Conservation (phyloP, 2,888 invertebrate genomes). For the Mystacides longicornis region DNA sequence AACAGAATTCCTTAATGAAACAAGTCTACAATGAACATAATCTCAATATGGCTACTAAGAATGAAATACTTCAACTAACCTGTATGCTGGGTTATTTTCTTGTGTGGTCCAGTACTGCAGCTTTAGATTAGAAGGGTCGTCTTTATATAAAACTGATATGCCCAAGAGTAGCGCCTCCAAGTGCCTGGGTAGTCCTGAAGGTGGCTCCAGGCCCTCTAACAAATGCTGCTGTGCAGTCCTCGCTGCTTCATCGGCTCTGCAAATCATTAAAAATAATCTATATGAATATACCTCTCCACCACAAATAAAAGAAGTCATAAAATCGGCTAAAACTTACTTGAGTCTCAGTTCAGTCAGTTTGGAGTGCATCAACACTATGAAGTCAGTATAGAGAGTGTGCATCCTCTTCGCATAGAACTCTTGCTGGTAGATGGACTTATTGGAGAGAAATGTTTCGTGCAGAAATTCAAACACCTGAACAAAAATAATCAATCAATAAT, state of each 20-base stretch:
- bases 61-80: slow-evolving; percentile 27
- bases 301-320: neutral
- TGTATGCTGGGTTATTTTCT: slow-evolving; percentile 39
- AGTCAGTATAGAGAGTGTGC: slow-evolving; percentile 82
- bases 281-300: neutral
- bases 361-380: slow-evolving; percentile 86
- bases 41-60: neutral
- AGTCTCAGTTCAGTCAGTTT: slow-evolving; percentile 57
- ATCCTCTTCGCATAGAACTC: slow-evolving; percentile 78
- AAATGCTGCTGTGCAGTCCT: slow-evolving; percentile 67
- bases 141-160: slow-evolving; percentile 68
- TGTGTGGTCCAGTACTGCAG: slow-evolving; percentile 77
- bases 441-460: slow-evolving; percentile 63
- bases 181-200: slow-evolving; percentile 55
- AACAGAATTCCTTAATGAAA: too few species aligned
- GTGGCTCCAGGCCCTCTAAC: slow-evolving; percentile 70
- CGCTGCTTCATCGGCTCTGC: slow-evolving; percentile 80
- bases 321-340: slow-evolving; percentile 36
- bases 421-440: slow-evolving; percentile 57
- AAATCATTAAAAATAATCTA: neutral
- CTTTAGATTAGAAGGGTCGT: slow-evolving; percentile 66
- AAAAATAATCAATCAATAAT: neutral
- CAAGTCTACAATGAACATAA: too few species aligned
- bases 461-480: slow-evolving; percentile 69
- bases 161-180: slow-evolving; percentile 79